phyloP scores from a whole-genome alignment of 2,797 vertebrate species.

The Picus viridis region DNA sequence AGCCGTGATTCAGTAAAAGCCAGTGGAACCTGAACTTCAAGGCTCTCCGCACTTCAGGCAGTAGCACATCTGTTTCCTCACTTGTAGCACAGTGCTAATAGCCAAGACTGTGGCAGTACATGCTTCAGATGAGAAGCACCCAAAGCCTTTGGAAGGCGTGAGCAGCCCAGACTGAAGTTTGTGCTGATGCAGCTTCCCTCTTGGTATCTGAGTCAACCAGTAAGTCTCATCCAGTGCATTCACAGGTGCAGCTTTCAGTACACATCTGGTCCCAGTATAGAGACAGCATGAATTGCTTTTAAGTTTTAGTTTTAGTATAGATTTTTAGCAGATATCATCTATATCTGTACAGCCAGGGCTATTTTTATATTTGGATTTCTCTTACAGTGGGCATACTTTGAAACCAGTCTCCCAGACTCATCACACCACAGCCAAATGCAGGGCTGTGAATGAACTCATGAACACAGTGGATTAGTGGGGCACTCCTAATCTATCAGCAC shows the following conservation, averaged over 20 bases:
- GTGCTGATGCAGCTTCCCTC: neutral
- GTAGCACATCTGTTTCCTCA: slow-evolving; percentile 51
- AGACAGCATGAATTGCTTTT: neutral
- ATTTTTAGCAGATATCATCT: neutral
- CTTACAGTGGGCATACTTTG: neutral
- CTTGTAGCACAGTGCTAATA: neutral
- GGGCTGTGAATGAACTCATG: neutral
- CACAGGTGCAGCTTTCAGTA: neutral
- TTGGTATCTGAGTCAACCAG: neutral
- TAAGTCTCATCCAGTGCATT: neutral
- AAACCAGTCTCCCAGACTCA: neutral
- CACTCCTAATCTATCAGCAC: neutral
- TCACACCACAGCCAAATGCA: neutral
- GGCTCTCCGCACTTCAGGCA: slow-evolving; percentile 11
- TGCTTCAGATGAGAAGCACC: neutral
- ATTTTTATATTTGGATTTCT: neutral
- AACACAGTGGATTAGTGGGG: neutral
- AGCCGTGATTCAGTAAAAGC: neutral
- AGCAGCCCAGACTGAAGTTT: neutral
- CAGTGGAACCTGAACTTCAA: slow-evolving; percentile 14
- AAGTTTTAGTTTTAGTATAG: neutral
- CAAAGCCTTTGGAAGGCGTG: neutral
- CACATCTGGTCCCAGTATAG: neutral
- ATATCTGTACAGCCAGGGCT: neutral
- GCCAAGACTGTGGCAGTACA: neutral